phyloP scores from a whole-genome alignment of 2,113 vertebrate genomes.

The Amazona guildingii region DNA sequence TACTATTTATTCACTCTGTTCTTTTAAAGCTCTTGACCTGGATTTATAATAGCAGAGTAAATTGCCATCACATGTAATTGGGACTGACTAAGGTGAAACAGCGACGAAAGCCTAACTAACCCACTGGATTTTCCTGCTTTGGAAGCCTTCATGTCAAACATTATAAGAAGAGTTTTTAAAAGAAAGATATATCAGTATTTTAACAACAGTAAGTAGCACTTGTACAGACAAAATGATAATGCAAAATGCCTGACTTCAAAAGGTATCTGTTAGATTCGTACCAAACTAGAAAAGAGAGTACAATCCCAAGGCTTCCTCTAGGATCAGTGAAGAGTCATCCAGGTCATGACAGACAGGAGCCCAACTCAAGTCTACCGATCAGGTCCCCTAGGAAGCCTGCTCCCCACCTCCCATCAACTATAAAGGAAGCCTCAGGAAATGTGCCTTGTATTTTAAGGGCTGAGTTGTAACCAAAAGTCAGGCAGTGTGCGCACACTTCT shows the following conservation, averaged over 20 bases:
- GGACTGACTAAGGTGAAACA: background rate
- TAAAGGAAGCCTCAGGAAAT: background rate
- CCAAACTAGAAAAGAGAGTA: background rate
- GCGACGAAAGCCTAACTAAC: background rate
- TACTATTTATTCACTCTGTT: background rate
- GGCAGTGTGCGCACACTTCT: background rate
- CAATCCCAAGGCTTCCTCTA: background rate
- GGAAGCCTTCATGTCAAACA: background rate
- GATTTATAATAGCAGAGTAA: background rate
- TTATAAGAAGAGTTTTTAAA: background rate
- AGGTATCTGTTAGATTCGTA: background rate
- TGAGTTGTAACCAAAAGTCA: background rate
- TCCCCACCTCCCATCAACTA: background rate
- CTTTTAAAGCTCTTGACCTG: background rate
- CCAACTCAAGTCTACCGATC: rapidly evolving
- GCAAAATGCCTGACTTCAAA: background rate
- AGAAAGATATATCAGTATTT: background rate
- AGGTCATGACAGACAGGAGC: background rate
- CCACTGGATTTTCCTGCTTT: background rate
- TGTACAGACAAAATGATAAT: background rate
- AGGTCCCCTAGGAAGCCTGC: background rate
- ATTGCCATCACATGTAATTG: background rate
- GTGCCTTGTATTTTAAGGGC: background rate
- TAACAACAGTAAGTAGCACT: background rate
- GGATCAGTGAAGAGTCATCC: background rate